These are phyloP conservation scores for Luperina nickerlii DNA, from an alignment of 2,888 invertebrate genomes.

Conservation along the genomic window DNA sequence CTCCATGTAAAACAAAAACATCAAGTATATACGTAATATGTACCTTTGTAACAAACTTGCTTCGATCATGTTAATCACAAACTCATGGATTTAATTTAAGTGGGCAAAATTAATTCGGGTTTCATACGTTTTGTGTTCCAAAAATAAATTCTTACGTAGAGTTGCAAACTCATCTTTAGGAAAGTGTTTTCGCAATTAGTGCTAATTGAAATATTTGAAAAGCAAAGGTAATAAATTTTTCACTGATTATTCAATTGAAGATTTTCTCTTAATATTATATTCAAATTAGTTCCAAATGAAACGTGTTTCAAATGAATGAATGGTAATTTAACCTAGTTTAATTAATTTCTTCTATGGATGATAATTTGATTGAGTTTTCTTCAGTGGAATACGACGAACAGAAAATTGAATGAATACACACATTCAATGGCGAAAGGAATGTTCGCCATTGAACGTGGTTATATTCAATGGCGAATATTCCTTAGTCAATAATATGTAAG, in stretches of 20 bases:
- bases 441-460: too few relatives aligned
- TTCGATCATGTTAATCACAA: neutral
- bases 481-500: neutral
- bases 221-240: neutral
- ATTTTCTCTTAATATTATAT: slow-evolving; percentile 16
- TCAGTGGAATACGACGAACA: neutral
- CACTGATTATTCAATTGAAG: slow-evolving; percentile 20
- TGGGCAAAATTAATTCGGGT: too few relatives aligned
- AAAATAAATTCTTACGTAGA: too few relatives aligned
- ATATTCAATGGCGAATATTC: neutral
- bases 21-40: too few relatives aligned
- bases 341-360: neutral
- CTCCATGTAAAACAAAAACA: too few relatives aligned
- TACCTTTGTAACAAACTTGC: neutral
- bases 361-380: slow-evolving; percentile 16
- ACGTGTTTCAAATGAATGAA: slow-evolving; percentile 22
- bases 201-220: slow-evolving; percentile 16
- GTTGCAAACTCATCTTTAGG: neutral
- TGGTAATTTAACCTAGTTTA: slow-evolving; percentile 23
- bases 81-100: neutral
- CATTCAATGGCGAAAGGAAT: too few relatives aligned
- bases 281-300: slow-evolving; percentile 10
- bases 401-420: neutral
- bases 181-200: neutral
- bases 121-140: too few relatives aligned